Evolutionary conservation across 2,888 invertebrate genomes (phyloP).

Genomic region (Polydesmus complanatus): DNA sequence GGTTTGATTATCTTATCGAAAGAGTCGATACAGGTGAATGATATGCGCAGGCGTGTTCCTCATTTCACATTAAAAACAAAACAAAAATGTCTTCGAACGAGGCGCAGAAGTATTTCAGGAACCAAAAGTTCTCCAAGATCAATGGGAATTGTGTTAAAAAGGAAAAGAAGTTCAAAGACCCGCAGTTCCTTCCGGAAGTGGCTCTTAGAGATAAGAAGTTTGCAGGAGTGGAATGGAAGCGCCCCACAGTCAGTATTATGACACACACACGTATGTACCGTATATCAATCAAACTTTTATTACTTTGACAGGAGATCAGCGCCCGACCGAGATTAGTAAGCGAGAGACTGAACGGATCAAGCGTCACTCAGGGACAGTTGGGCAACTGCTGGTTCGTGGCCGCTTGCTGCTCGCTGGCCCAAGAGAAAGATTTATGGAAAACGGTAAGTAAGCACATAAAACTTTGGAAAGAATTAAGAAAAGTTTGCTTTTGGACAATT

Average conservation of each 20-base stretch:
- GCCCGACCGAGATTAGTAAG: conserved; percentile 39
- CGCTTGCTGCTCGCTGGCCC: conserved; percentile 43
- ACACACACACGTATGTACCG: too few relatives aligned
- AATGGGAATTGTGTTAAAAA: too few relatives aligned
- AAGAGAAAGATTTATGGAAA: conserved; percentile 40
- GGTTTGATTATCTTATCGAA: too few relatives aligned
- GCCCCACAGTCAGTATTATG: too few relatives aligned
- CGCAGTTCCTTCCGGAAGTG: not conserved
- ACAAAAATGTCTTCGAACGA: too few relatives aligned
- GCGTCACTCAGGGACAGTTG: conserved; percentile 39
- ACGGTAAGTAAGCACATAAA: conserved; percentile 34
- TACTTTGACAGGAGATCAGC: conserved; percentile 38
- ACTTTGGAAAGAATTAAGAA: not conserved
- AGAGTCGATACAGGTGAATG: too few relatives aligned
- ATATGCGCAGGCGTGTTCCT: too few relatives aligned
- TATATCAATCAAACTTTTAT: too few relatives aligned
- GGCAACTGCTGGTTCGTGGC: conserved; percentile 50
- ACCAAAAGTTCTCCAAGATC: too few relatives aligned
- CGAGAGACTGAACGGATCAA: conserved; percentile 37
- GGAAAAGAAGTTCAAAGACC: conserved; percentile 4
- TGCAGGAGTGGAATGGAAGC: conserved; percentile 35
- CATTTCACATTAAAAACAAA: too few relatives aligned
- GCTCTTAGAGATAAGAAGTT: not conserved
- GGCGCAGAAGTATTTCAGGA: too few relatives aligned
- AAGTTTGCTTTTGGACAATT: too few relatives aligned